Base-by-base conservation (phyloP, 2,113 vertebrate genomes). In the Egretta garzetta region DNA sequence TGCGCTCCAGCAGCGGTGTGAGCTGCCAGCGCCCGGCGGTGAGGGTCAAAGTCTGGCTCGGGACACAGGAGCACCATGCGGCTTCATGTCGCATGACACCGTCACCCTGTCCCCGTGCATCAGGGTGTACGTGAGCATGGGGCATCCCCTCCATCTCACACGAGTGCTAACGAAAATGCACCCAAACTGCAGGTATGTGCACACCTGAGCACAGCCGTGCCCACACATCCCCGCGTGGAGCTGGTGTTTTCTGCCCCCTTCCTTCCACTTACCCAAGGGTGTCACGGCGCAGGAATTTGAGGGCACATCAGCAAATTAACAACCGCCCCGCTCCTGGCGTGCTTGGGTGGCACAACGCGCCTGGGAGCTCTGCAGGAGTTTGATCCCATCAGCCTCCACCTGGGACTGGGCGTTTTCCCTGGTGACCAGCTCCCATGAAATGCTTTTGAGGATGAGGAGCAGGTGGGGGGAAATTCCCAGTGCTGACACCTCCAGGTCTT, bases 71-170 rank as follows among this genome's bases (percentile, higher is more conserved):
- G 28, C 62, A 28, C 18, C 8, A 15, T 17, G 18, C 59, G 82
- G 59, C 76, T 77, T 59, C 75, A 8, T 30, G 4, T 10, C 1
- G 0, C 27, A 43, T 53, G 75, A 24, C 30, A 15, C 33, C 16
- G 17, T 18, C 47, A 76, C 53, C 32, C 35, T 74, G 70, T 24
- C 63, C 63, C 49, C 20, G 1, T 10, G 10, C 22, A 33, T 53
- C 1, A 4, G 62, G 30, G 8, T 15, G 43, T n/a, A 12, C 2
- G 0, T 32, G 64, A 63, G 41, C 63, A 27, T 0, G 2, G 43
- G 84, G 50, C 33, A 28, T 15, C 41, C 28, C 35, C 63, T 45
- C 23, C 52, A 9, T 24, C 37, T 43, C 33, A 16, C 56, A 20
- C 0, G 3, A 24, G 15, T 14, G 47, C 33, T 35, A 39, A 12